Percentiles rank a stretch among this genome's conserved stretches.
Evolutionary conservation across 2,113 vertebrate genomes (phyloP).

Genomic region (Apeltes quadracus): DNA sequence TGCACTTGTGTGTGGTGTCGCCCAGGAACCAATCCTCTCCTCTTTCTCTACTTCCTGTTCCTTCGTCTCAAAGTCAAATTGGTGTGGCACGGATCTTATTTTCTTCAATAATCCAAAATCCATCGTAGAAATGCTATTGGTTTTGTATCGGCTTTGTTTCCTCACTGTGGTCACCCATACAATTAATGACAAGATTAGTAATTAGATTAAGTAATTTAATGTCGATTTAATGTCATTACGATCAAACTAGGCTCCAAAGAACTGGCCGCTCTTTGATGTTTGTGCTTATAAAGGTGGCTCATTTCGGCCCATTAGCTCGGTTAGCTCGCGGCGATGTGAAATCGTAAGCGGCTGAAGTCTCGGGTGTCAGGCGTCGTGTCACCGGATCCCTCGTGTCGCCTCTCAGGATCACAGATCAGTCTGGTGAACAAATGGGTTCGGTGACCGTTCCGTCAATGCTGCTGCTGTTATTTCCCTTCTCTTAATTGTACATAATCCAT

Average conservation of each 20-base stretch:
- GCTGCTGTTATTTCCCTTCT: background rate
- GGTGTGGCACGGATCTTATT: background rate
- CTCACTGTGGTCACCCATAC: too few relatives aligned
- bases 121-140: conserved; percentile 1
- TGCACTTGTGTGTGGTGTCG: conserved; percentile 15
- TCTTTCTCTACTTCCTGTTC: background rate
- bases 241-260: conserved; percentile 16
- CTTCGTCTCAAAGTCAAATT: background rate
- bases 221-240: conserved; percentile 26
- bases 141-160: too few relatives aligned
- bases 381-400: background rate
- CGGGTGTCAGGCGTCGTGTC: conserved; percentile 14
- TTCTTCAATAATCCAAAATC: too few relatives aligned
- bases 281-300: conserved; percentile 22
- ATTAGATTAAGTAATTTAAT: conserved; percentile 22
- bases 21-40: background rate
- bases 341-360: conserved; percentile 15
- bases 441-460: background rate
- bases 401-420: conserved; percentile 18
- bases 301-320: conserved; percentile 23
- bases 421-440: background rate
- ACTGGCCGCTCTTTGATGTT: conserved; percentile 28
- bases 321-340: conserved; percentile 4
- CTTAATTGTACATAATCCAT: background rate
- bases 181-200: too few relatives aligned